Evolutionary conservation across 2,888 invertebrate genomes (phyloP), one percentile per base, ranked within the genome.

Genomic region (Macrosoma leucophasiata): DNA sequence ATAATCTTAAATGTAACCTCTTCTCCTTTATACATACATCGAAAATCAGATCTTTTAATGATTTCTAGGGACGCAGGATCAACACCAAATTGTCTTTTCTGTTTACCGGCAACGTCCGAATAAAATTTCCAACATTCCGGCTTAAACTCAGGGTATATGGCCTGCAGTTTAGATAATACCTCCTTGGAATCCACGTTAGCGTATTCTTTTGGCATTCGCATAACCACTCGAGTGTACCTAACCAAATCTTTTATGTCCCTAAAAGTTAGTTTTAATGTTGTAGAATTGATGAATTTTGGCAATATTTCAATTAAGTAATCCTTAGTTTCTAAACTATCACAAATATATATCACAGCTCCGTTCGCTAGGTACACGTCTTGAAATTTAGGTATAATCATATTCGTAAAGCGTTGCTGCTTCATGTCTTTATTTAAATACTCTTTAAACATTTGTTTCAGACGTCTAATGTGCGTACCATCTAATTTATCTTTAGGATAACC

Each of bases 101-200:
- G 76, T 43, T 79, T 81, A 0, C 82, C 82, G 13, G 74, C 72
- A 1, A 81, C 70, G 41, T 81, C 76, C 0, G 79, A 79, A 41
- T 82, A 82, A 28, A 68, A 72, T 33, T 82, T 82, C 81, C 81
- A 82, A 31, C 73, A 67, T 29, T 76, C 71, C 1, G 70, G 72
- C 28, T 74, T 79, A n/a, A 82, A 52, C 3, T 53, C 52, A 0
- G 78, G 69, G 48, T 79, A 78, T 4, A 47, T 59, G 4, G 42
- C 42, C 43, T 71, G 62, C 3, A 81, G 41, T 19, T 70, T 64
- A 2, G 50, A 34, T 17, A 82, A 48, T 15, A 82, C 68, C 20
- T 75, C 70, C 2, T 60, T 40, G 0, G 78, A 73, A 49, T 76
- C 76, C 0, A 77, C 50, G 21, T 75, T 63, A 0, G 78, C 73